Conservation (phyloP, 1,140 invertebrate genomes). For the Conopomorpha cramerella region DNA sequence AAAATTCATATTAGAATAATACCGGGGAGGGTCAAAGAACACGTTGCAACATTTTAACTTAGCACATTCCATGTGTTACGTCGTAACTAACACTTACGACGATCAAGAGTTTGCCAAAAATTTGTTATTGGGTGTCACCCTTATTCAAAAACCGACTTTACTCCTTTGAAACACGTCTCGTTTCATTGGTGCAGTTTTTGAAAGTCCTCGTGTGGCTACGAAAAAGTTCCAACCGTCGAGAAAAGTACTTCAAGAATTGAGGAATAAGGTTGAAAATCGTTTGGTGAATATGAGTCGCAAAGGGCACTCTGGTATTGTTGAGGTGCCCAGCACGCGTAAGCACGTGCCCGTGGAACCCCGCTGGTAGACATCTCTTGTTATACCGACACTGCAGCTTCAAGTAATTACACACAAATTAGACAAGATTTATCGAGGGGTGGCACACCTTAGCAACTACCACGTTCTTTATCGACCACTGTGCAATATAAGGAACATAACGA, state of each 20-base stretch:
- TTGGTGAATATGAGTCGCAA: too few relatives aligned
- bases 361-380: constrained; percentile 54
- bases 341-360: constrained; percentile 49
- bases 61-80: constrained; percentile 37
- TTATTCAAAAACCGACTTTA: too few relatives aligned
- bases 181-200: too few relatives aligned
- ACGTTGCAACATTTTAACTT: constrained; percentile 39
- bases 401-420: constrained; percentile 62
- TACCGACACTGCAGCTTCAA: constrained; percentile 46
- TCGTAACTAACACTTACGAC: constrained; percentile 26
- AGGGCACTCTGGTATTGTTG: constrained; percentile 8
- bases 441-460: constrained; percentile 59
- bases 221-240: too few relatives aligned
- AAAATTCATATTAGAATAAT: constrained; percentile 48
- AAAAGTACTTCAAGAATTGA: too few relatives aligned
- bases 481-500: too few relatives aligned
- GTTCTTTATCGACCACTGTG: too few relatives aligned
- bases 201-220: too few relatives aligned
- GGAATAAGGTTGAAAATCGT: too few relatives aligned
- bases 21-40: constrained; percentile 42
- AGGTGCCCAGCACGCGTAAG: constrained; percentile 31
- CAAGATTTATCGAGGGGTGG: constrained; percentile 59
- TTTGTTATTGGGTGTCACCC: constrained; percentile 7
- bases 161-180: too few relatives aligned
- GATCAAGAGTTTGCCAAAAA: constrained; percentile 23